These are phyloP conservation scores for Formica selysi DNA, from an alignment of 1,140 invertebrate species.

Conservation along the genomic window DNA sequence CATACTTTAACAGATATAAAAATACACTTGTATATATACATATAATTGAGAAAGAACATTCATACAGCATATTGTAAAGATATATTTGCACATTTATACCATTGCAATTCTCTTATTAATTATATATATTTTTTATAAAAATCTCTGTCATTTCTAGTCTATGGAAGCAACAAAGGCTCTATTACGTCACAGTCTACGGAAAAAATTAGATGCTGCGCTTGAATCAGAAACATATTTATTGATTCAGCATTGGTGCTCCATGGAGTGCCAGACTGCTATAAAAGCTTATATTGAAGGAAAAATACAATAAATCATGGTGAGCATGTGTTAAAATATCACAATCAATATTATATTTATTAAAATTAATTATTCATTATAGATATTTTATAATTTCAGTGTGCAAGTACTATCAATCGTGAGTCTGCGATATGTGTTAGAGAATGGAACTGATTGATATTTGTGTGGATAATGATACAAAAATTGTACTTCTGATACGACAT, in stretches of 20 bases:
- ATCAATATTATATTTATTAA: not conserved
- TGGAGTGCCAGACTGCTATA: slow-evolving; percentile 87
- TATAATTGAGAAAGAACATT: not conserved
- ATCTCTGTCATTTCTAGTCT: slow-evolving; percentile 83
- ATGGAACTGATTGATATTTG: slow-evolving; percentile 41
- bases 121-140: slow-evolving; percentile 19
- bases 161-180: slow-evolving; percentile 89
- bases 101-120: slow-evolving; percentile 1
- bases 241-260: slow-evolving; percentile 89
- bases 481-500: slow-evolving; percentile 57
- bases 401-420: slow-evolving; percentile 59
- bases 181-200: slow-evolving; percentile 86
- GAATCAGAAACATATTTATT: slow-evolving; percentile 88
- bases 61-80: not conserved
- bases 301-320: slow-evolving; percentile 73
- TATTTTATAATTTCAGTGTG: slow-evolving; percentile 62
- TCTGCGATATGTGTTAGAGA: slow-evolving; percentile 53
- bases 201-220: slow-evolving; percentile 87
- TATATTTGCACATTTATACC: not conserved
- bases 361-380: slow-evolving; percentile 57
- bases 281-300: slow-evolving; percentile 84
- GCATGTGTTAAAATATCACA: not conserved
- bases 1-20: not conserved
- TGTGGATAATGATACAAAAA: slow-evolving; percentile 62
- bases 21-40: not conserved